These are phyloP conservation scores for Rhizoglyphus robini DNA, from an alignment of 1,140 invertebrate genomes.

Conservation along the genomic window DNA sequence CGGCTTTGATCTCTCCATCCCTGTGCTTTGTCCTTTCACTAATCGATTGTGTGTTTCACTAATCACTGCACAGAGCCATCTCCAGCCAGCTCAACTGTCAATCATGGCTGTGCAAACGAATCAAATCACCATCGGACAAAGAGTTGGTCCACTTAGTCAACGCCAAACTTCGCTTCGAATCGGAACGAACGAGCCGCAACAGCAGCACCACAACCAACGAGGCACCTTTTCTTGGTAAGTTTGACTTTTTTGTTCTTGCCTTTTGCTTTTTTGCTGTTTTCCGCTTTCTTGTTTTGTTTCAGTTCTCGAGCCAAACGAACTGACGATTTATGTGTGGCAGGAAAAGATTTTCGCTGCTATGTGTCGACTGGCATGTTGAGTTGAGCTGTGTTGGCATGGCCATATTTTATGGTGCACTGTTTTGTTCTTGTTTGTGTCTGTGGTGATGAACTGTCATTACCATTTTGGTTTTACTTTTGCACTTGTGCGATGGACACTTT, in stretches of 20 bases:
- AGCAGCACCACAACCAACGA: background rate
- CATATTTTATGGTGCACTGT: no score
- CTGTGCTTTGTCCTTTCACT: background rate
- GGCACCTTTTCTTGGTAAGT: background rate
- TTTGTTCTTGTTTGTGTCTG: no score
- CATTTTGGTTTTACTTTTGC: no score
- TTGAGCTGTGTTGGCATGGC: no score
- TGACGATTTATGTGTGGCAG: background rate
- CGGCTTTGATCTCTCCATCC: no score
- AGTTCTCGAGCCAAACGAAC: background rate
- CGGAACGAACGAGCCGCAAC: background rate
- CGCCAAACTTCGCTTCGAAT: constrained; percentile 3
- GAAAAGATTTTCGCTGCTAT: background rate
- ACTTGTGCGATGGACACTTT: no score
- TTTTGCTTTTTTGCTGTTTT: background rate
- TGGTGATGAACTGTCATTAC: no score
- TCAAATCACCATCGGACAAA: background rate
- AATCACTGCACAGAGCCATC: background rate
- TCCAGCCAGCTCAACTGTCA: background rate
- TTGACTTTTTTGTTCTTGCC: background rate
- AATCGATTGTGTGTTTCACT: background rate
- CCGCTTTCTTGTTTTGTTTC: background rate
- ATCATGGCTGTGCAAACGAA: constrained; percentile 13
- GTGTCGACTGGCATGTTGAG: no score
- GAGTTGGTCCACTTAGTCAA: constrained; percentile 6